Evolutionary conservation across 2,888 invertebrate genomes (phyloP).

Genomic region (Nineta flava): DNA sequence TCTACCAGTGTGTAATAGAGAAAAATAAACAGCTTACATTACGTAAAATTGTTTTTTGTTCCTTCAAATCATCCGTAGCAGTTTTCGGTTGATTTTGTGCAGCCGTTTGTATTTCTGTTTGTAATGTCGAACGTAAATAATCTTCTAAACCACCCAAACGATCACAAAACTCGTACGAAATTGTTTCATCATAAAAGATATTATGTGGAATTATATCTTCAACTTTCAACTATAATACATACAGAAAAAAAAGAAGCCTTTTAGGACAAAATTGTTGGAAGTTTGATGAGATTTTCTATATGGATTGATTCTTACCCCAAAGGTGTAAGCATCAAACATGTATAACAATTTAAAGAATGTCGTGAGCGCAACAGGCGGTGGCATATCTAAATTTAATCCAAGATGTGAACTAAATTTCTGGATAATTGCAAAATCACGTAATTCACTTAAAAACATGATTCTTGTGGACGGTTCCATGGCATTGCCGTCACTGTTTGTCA

Average conservation of each 20-base stretch:
- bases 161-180: conserved; percentile 4
- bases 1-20: no score
- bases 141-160: conserved; percentile 5
- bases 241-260: not conserved
- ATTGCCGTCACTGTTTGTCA: conserved; percentile 1
- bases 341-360: conserved; percentile 1
- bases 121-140: conserved; percentile 2
- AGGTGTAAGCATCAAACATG: not conserved
- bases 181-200: not conserved
- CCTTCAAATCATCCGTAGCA: not conserved
- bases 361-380: conserved; percentile 1
- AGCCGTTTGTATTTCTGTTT: not conserved
- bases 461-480: not conserved
- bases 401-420: conserved; percentile 5
- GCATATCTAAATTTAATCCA: conserved; percentile 2
- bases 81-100: no score
- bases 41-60: no score
- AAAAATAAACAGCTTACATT: no score
- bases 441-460: conserved; percentile 3
- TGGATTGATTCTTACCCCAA: conserved; percentile 3
- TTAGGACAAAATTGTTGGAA: not conserved
- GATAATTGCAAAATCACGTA: conserved; percentile 2
- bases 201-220: not conserved
- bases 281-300: not conserved
- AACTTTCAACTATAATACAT: not conserved